Conservation (phyloP, 2,888 invertebrate species). For the Lathronympha strigana region DNA sequence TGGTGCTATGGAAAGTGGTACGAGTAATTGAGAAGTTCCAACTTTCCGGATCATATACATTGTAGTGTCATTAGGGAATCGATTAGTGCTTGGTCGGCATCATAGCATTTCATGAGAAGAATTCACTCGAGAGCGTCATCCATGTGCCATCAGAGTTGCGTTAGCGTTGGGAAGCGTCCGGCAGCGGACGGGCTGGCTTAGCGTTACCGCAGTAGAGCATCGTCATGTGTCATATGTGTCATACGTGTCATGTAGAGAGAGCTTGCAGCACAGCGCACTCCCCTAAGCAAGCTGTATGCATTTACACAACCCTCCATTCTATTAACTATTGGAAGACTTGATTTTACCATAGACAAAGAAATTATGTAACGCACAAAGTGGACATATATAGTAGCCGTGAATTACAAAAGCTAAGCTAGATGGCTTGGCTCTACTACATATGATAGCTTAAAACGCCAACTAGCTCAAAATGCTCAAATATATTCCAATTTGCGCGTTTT, state of each 20-base stretch:
- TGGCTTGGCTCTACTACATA: not conserved
- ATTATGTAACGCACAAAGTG: not conserved
- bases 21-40: conserved; percentile 43
- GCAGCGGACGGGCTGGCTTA: conserved; percentile 21
- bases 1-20: conserved; percentile 75
- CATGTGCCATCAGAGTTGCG: conserved; percentile 70
- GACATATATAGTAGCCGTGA: not conserved
- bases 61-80: conserved; percentile 68
- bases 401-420: not conserved
- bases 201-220: conserved; percentile 38
- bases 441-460: not conserved
- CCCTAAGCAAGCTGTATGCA: conserved; percentile 70
- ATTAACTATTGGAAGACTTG: not conserved
- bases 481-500: not conserved
- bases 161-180: conserved; percentile 45
- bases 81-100: conserved; percentile 70
- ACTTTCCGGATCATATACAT: conserved; percentile 51
- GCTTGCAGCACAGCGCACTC: conserved; percentile 73
- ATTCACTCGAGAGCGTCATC: conserved; percentile 59
- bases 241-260: conserved; percentile 56
- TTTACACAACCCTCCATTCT: conserved; percentile 5
- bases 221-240: conserved; percentile 49
- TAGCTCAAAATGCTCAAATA: not conserved
- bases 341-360: not conserved
- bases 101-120: conserved; percentile 56